Evolutionary conservation across 2,797 vertebrate species (phyloP).

Genomic region (Fistularia commersonii): DNA sequence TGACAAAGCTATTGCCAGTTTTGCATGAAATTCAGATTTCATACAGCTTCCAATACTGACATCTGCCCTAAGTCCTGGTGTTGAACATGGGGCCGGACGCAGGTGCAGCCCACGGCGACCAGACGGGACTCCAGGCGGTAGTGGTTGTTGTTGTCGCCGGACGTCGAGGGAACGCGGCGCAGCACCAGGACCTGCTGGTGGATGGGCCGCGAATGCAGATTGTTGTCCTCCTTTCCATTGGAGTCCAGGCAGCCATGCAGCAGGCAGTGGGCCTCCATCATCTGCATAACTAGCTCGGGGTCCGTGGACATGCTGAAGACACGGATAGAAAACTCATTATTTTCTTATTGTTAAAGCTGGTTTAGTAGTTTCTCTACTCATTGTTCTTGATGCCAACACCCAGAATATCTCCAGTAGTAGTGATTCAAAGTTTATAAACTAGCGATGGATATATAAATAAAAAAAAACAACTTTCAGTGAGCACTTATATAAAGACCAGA

Average conservation of each 20-base stretch:
- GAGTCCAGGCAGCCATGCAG: conserved; percentile 62
- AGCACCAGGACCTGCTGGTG: conserved; percentile 67
- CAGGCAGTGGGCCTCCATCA: conserved; percentile 57
- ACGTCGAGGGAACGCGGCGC: conserved; percentile 36
- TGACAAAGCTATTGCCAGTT: background rate
- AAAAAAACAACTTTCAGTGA: no score
- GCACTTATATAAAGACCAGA: no score
- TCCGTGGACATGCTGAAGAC: conserved; percentile 48
- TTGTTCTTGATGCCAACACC: no score
- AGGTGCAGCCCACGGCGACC: conserved; percentile 78
- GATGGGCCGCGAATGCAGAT: conserved; percentile 68
- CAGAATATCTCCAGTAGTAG: no score
- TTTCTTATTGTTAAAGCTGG: no score
- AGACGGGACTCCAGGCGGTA: conserved; percentile 65
- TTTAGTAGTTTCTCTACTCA: no score
- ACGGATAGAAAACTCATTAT: no score
- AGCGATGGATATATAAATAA: no score
- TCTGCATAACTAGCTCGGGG: conserved; percentile 30
- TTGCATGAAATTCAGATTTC: no score
- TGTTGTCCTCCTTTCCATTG: conserved; percentile 44
- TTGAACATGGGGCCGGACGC: conserved; percentile 53
- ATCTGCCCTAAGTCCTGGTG: conserved; percentile 22
- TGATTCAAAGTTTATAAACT: no score
- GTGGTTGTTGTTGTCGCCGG: conserved; percentile 17
- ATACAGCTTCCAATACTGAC: no score